Evolutionary conservation across 2,113 vertebrate species (phyloP).

Genomic region (Psettodes erumei): DNA sequence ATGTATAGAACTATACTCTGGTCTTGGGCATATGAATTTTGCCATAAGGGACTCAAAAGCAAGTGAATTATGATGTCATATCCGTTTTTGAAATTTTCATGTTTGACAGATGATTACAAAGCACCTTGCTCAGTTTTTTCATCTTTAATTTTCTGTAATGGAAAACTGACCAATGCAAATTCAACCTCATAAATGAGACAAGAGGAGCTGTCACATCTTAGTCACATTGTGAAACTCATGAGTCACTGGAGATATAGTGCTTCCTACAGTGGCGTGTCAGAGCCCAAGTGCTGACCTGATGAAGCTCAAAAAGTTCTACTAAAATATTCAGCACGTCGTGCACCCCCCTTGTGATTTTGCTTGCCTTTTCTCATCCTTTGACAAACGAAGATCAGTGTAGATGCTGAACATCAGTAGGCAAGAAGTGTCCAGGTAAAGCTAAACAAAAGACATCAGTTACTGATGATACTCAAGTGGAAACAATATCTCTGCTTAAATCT

Average conservation of each 20-base stretch:
- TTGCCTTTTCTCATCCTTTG: conserved; percentile 23
- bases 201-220: background rate
- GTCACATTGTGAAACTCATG: background rate
- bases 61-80: background rate
- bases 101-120: conserved; percentile 1
- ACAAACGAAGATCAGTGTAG: conserved; percentile 24
- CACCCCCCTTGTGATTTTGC: background rate
- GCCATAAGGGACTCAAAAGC: background rate
- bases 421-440: too few relatives aligned
- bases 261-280: background rate
- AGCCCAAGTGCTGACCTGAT: background rate
- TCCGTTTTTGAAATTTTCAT: background rate
- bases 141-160: background rate
- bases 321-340: background rate
- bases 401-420: conserved; percentile 26
- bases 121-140: background rate
- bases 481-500: too few relatives aligned
- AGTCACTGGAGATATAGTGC: background rate
- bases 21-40: background rate
- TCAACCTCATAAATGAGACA: background rate
- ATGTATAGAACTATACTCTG: too few relatives aligned
- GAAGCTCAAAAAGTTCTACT: background rate
- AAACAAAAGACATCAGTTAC: too few relatives aligned
- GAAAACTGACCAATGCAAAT: background rate
- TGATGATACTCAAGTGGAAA: too few relatives aligned